A percentile compares a stretch with the other conserved stretches of the same genome.
phyloP scores from a whole-genome alignment of 2,888 invertebrate genomes.

The Microdon myrmicae region DNA sequence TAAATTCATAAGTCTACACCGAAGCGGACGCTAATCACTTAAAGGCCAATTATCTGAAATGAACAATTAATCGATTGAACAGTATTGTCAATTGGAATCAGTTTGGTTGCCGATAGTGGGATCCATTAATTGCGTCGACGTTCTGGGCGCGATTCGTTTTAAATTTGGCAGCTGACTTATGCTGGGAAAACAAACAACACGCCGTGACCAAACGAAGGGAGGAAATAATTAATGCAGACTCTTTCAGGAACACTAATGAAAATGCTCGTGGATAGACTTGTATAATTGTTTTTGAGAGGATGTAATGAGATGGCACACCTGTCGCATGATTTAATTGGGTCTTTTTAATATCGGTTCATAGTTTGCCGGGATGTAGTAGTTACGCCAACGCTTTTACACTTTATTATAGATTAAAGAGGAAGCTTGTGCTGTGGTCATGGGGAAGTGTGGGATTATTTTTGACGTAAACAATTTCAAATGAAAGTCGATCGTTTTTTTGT shows the following conservation, averaged over 20 bases:
- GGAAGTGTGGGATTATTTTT: too few species aligned
- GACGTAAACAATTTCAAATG: too few species aligned
- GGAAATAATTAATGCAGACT: constrained; percentile 19
- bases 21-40: background rate
- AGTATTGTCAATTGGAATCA: constrained; percentile 1
- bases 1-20: constrained; percentile 43
- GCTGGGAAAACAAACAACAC: background rate
- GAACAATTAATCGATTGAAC: constrained; percentile 15
- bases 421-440: too few species aligned
- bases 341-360: constrained; percentile 22
- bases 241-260: constrained; percentile 11
- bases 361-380: background rate
- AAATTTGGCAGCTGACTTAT: background rate
- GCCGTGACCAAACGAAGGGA: too few species aligned
- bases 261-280: constrained; percentile 14
- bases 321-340: constrained; percentile 17
- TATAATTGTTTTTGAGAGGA: constrained; percentile 19
- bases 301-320: constrained; percentile 32
- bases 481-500: too few species aligned
- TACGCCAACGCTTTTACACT: too few species aligned
- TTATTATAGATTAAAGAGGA: too few species aligned
- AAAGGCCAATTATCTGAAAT: constrained; percentile 17
- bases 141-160: constrained; percentile 1
- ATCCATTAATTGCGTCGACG: constrained; percentile 35
- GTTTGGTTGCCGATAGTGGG: constrained; percentile 8